Percentiles rank a stretch among this genome's conserved stretches.
phyloP scores from a whole-genome alignment of 2,888 invertebrate genomes.

The Hypolimnas misippus region DNA sequence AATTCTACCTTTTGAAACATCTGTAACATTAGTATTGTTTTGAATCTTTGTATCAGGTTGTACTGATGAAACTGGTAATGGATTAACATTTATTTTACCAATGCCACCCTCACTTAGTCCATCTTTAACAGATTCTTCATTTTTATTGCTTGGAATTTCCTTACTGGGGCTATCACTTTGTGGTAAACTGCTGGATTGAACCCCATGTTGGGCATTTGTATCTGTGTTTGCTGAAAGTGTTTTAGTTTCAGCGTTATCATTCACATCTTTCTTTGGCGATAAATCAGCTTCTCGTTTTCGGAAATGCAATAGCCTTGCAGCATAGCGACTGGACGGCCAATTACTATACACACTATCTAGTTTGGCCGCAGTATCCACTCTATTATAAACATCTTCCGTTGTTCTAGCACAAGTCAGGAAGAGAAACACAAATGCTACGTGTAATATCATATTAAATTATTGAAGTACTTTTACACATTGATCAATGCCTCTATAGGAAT shows the following conservation, averaged over 20 bases:
- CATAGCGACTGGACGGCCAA: conserved; percentile 5
- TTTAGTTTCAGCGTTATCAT: conserved; percentile 12
- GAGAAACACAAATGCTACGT: conserved; percentile 29
- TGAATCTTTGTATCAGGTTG: conserved; percentile 33
- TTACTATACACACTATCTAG: conserved; percentile 15
- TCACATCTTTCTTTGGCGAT: conserved; percentile 7
- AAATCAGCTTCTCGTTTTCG: conserved; percentile 30
- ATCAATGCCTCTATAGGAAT: background rate
- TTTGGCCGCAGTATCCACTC: background rate
- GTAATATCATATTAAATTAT: conserved; percentile 38
- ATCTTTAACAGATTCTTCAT: conserved; percentile 13
- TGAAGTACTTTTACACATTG: conserved; percentile 12
- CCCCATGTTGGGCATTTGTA: background rate
- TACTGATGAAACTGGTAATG: conserved; percentile 21
- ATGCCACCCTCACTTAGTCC: conserved; percentile 49
- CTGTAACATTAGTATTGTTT: conserved; percentile 6
- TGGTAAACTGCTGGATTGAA: background rate
- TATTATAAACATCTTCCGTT: conserved; percentile 19
- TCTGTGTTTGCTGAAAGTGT: background rate
- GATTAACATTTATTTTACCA: conserved; percentile 36
- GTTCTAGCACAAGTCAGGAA: conserved; percentile 36
- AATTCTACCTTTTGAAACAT: conserved; percentile 15
- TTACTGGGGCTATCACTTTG: conserved; percentile 15
- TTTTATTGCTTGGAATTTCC: background rate
- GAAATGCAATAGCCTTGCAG: conserved; percentile 5